Base-by-base conservation (phyloP, 1,140 invertebrate species). In the Sitobion miscanthi region DNA sequence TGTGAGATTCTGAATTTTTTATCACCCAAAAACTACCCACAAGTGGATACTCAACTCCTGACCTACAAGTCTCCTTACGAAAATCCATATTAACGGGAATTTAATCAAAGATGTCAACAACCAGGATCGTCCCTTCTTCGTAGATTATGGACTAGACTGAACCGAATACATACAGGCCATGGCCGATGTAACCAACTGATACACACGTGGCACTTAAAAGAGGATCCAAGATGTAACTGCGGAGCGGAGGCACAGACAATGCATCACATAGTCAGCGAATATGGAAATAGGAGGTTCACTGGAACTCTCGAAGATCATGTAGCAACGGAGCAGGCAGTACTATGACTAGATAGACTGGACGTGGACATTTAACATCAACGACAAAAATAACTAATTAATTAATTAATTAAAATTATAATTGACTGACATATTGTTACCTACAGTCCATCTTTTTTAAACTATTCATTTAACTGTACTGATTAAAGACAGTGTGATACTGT, bases 241-340 rank as follows among this genome's bases (percentile, higher is more conserved):
- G 47, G 30, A 88, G 47, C 47, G 21, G 87, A 88, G 87, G 86
- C 86, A 0, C 25, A 88, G 45, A 54, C 30, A 88, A 88, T 88
- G 47, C n/a, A 88, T n/a, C 87, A 54, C 20, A 88, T 88, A 45
- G 42, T 85, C 17, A 83, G 6, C 17, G 7, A 88, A 52, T 88
- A 47, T 42, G 47, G 25, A 35, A 30, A 88, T 30, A 88, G 86
- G 47, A 88, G n/a, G 47, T 88, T 52, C 25, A 35, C 49, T 88
- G 86, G 86, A 88, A 88, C 47, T 88, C 47, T 88, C 9, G 86
- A 88, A 52, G 86, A 88, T 25, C 47, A 52, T 88, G 6, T 47
- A 88, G 86, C 86, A 11, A 25, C 8, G 47, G 47, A 52, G 9
- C n/a, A 88, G 86, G 30, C 86, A 88, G 87, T 88, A 38, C 38